These are phyloP conservation scores for Pegea sp. DNA, from an alignment of 23 tunicate genomes.

Conservation along the genomic window DNA sequence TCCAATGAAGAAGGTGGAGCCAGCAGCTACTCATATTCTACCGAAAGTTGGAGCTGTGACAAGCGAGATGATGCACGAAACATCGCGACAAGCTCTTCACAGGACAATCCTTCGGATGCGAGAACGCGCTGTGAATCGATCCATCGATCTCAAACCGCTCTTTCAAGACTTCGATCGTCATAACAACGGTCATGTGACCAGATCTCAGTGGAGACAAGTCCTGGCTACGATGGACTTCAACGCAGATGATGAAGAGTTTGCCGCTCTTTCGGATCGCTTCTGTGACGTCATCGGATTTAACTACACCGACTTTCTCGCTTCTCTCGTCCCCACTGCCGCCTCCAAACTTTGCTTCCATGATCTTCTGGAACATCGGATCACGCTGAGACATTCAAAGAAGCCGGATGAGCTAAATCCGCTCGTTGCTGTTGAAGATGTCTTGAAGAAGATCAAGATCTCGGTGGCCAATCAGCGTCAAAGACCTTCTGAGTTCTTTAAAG, in stretches of 20 bases:
- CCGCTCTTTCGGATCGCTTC: slow-evolving; percentile 40
- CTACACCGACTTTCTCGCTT: slow-evolving; percentile 37
- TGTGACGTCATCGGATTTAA: slow-evolving; percentile 68
- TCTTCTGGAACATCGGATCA: slow-evolving; percentile 12
- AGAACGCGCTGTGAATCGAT: slow-evolving; percentile 23
- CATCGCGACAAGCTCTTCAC: slow-evolving; percentile 15
- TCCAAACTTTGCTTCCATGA: no score
- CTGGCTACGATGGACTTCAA: slow-evolving; percentile 35
- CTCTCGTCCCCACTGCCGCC: slow-evolving; percentile 24
- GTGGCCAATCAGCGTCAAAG: slow-evolving; percentile 63
- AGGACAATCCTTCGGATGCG: slow-evolving; percentile 61
- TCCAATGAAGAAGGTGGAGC: slow-evolving; percentile 31
- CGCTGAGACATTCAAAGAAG: slow-evolving; percentile 50
- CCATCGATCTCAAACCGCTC: slow-evolving; percentile 53
- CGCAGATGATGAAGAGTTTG: slow-evolving; percentile 62
- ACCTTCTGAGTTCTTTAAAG: slow-evolving; percentile 67
- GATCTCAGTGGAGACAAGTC: slow-evolving; percentile 55
- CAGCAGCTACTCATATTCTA: slow-evolving; percentile 31
- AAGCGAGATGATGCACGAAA: slow-evolving; percentile 1
- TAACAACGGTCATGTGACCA: slow-evolving; percentile 81
- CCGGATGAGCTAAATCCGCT: slow-evolving; percentile 61
- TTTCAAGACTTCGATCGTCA: slow-evolving; percentile 88
- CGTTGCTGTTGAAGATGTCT: slow-evolving; percentile 17
- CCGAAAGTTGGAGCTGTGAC: slow-evolving; percentile 50
- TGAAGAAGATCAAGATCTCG: slow-evolving; percentile 43